Evolutionary conservation across 2,113 vertebrate species (phyloP), one percentile per base, ranked within the genome.

Genomic region (Illadopsis cleaveri): DNA sequence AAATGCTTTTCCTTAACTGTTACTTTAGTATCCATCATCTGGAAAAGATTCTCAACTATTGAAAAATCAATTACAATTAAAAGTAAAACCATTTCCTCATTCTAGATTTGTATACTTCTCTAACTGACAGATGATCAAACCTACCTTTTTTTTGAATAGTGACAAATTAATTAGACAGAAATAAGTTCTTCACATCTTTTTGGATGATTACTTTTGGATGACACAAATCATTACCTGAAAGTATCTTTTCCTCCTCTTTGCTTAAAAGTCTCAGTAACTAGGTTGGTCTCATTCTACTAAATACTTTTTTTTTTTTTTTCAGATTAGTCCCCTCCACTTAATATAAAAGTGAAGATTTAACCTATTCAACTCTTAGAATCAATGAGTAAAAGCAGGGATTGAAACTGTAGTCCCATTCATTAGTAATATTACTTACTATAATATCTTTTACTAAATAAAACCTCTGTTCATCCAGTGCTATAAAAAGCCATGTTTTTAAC

Each of bases 21-120:
- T 78, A 38, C 81, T 90, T 91, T 68, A 44, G 10, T 58, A 60
- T 58, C 35, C 38, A 82, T 73, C 56, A 66, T 16, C 42, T 51
- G 30, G 28, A 83, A 51, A 64, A 85, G 31, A 68, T 56, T 65
- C 70, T 60, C n/a, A 92, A 19, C 22, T 61, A 80, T 1, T 57
- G 37, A 88, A 85, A 95, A 93, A 82, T 60, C 73, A 79, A 60
- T 76, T 78, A 24, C 12, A 92, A 82, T 64, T 92, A 94, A 75
- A 30, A 82, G 7, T 53, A 69, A 84, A 92, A 94, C 53, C 22
- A 54, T 51, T 23, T 54, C 38, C 20, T 75, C 44, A 23, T 58
- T 91, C 40, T 35, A 56, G 58, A 35, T 82, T 69, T 80, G n/a
- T 72, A 82, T 90, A 56, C 14, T 64, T 75, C 44, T 73, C 24